Evolutionary conservation across 2,888 invertebrate genomes (phyloP), one percentile per base, ranked within the genome.

Genomic region (Xestia xanthographa): DNA sequence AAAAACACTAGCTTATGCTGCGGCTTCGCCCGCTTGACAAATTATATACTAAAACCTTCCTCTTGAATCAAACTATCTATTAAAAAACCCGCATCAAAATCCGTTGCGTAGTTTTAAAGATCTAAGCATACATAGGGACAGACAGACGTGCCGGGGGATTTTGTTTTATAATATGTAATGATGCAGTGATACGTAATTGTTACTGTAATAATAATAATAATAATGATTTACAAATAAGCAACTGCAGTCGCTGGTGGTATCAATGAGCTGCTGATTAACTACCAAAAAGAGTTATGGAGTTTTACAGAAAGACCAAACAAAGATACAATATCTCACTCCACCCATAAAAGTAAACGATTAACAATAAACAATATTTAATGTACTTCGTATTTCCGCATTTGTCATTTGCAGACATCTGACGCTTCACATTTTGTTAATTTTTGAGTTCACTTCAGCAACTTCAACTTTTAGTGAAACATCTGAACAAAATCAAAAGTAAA

Each of bases 331-430:
- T 53, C 53, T 41, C 38, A 72, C 45, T 62, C 11, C n/a, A 4
- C 20, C 74, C 73, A 22, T 77, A 80, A 45, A 45, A 73, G 45
- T 80, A 53, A 62, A 63, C n/a, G 41, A 63, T 50, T 82, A 50
- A 45, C 76, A 75, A 82, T 76, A 76, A 75, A 50, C 48, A 34
- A 53, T 63, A 75, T 82, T 75, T 83, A 63, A 48, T 58, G 48
- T 29, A 41, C 6, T 48, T 73, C 22, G 6, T 41, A 62, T 26
- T 45, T 66, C 75, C 58, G 58, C 29, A 81, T 81, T 53, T 29
- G 22, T 41, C 38, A 60, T 79, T 72, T 20, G 20, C 29, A 34
- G 9, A 34, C n/a, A n/a, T 11, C 50, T 11, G 50, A 53, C 26
- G 26, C 14, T 34, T 62, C 34, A 60, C 34, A 5, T 41, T 63